Conservation (phyloP, 1,140 invertebrate genomes). For the Caenorhabditis remanei region DNA sequence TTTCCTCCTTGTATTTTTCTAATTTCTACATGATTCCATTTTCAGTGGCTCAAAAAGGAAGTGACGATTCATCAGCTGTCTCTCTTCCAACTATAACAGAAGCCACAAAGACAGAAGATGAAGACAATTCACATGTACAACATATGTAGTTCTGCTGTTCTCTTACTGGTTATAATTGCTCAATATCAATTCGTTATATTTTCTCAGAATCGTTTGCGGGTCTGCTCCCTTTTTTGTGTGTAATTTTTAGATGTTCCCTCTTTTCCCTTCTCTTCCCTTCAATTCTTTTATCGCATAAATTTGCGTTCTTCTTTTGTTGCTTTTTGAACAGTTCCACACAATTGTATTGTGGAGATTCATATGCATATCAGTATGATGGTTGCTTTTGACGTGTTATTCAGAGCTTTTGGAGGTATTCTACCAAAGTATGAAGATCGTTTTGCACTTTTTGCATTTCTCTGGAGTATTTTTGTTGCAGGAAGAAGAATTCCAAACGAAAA, state of each 20-base stretch:
- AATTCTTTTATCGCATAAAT: slow-evolving; percentile 18
- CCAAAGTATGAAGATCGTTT: slow-evolving; percentile 2
- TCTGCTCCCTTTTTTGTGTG: slow-evolving; percentile 24
- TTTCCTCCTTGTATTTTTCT: background rate
- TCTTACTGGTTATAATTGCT: background rate
- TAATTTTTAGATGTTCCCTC: background rate
- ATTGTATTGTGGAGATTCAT: background rate
- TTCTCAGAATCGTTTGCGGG: background rate
- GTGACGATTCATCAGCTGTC: background rate
- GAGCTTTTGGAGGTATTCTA: background rate
- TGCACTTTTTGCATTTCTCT: background rate
- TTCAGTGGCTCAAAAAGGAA: background rate
- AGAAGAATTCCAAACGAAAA: background rate
- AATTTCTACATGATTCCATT: background rate
- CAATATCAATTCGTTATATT: background rate
- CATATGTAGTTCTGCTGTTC: background rate
- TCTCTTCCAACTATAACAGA: background rate
- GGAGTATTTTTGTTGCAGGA: background rate
- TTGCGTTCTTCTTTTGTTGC: slow-evolving; percentile 25
- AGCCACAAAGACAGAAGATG: background rate
- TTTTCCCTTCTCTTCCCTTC: background rate
- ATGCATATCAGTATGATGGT: background rate
- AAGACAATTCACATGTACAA: background rate
- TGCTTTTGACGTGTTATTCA: background rate
- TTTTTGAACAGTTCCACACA: background rate